Evolutionary conservation across 2,113 vertebrate genomes (phyloP).

Genomic region (Phocoena phocoena): DNA sequence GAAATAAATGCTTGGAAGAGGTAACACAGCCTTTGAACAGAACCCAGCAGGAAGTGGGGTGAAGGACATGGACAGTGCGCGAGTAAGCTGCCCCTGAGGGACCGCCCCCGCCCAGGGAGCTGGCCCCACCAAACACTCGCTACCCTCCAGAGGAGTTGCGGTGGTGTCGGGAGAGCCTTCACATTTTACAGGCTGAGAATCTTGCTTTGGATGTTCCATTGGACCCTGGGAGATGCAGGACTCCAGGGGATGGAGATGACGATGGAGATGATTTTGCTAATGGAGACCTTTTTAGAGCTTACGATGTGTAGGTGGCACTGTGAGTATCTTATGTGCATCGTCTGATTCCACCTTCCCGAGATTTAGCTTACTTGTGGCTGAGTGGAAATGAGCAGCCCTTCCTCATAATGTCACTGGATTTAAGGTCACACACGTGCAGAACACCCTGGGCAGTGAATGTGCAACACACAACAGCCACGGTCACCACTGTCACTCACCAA

Average conservation of each 20-base stretch:
- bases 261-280: rapidly evolving
- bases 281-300: rapidly evolving
- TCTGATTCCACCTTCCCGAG: background rate
- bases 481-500: rapidly evolving
- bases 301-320: rapidly evolving
- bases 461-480: rapidly evolving
- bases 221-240: rapidly evolving
- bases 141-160: rapidly evolving
- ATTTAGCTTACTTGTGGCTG: rapidly evolving
- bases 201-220: rapidly evolving
- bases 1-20: background rate
- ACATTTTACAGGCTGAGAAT: rapidly evolving
- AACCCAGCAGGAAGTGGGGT: rapidly evolving
- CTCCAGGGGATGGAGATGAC: rapidly evolving
- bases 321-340: rapidly evolving
- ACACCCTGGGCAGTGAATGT: rapidly evolving
- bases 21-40: rapidly evolving
- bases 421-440: rapidly evolving
- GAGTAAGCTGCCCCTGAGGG: background rate
- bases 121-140: rapidly evolving
- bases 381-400: rapidly evolving
- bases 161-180: background rate
- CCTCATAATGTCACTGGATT: rapidly evolving
- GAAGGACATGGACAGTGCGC: rapidly evolving
- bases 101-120: rapidly evolving